phyloP scores from a whole-genome alignment of 2,797 vertebrate genomes.

The Sebastiscus albofasciatus region DNA sequence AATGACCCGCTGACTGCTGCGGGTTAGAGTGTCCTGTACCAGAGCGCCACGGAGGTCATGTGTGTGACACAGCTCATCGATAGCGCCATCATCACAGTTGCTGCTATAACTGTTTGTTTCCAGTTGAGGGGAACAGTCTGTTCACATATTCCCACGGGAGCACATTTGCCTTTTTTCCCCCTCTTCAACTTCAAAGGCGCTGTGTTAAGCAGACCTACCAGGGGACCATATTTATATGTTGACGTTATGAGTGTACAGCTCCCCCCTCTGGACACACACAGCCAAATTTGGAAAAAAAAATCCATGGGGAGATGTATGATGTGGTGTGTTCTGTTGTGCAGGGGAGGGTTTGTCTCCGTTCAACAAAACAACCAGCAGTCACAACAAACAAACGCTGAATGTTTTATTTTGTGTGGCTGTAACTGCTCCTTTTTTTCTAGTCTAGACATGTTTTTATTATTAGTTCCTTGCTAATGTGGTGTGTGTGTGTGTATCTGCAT shows the following conservation, averaged over 20 bases:
- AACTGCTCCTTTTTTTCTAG: neutral
- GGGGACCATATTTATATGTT: slow-evolving; percentile 52
- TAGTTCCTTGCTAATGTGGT: neutral
- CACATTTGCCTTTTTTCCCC: slow-evolving; percentile 11
- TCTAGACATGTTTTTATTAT: slow-evolving; percentile 2
- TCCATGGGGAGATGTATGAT: slow-evolving; percentile 25
- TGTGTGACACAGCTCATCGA: slow-evolving; percentile 46
- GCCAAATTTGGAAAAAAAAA: slow-evolving; percentile 33
- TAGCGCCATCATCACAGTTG: slow-evolving; percentile 14
- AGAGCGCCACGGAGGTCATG: slow-evolving; percentile 31
- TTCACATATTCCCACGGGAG: slow-evolving; percentile 46
- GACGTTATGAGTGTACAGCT: slow-evolving; percentile 64
- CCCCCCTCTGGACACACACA: slow-evolving; percentile 64
- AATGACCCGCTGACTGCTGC: slow-evolving; percentile 62
- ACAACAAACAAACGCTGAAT: slow-evolving; percentile 42
- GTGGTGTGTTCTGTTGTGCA: slow-evolving; percentile 10
- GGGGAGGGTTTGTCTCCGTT: slow-evolving; percentile 24
- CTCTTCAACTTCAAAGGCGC: slow-evolving; percentile 51
- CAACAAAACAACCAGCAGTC: slow-evolving; percentile 39
- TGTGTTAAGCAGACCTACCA: slow-evolving; percentile 35
- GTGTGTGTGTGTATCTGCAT: neutral
- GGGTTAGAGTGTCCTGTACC: slow-evolving; percentile 58
- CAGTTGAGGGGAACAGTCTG: slow-evolving; percentile 41
- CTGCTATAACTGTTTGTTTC: slow-evolving; percentile 48
- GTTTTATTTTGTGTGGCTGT: slow-evolving; percentile 3